Evolutionary conservation across 1,140 invertebrate genomes (phyloP).

Genomic region (Bombus confusus): DNA sequence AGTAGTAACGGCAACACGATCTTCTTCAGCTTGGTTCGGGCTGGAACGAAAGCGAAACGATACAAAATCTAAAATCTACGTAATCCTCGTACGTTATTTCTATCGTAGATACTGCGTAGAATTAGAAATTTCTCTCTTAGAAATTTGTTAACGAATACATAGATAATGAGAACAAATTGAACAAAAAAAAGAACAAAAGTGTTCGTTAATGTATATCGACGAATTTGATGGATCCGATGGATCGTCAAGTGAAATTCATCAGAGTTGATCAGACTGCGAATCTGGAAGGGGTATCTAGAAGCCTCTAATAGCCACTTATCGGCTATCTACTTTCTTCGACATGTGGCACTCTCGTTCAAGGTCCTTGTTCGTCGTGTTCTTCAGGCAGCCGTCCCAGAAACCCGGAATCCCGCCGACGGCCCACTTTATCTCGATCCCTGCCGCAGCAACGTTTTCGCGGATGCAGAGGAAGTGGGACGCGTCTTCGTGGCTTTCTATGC

Average conservation of each 20-base stretch:
- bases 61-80: not conserved
- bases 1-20: conserved; percentile 85
- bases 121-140: too few relatives aligned
- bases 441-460: conserved; percentile 58
- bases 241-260: conserved; percentile 27
- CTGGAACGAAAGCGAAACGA: conserved; percentile 78
- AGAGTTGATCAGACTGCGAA: too few relatives aligned
- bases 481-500: conserved; percentile 51
- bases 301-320: conserved; percentile 54
- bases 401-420: conserved; percentile 61
- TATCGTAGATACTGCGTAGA: too few relatives aligned
- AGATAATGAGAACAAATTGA: not conserved
- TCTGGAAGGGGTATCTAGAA: conserved; percentile 45
- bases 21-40: conserved; percentile 85
- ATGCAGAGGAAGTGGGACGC: conserved; percentile 62
- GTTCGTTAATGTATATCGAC: not conserved
- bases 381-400: conserved; percentile 66
- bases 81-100: too few relatives aligned
- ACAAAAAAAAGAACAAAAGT: not conserved
- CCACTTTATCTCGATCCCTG: conserved; percentile 56
- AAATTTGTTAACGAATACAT: too few relatives aligned
- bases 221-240: not conserved
- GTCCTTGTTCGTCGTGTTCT: conserved; percentile 61
- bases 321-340: conserved; percentile 75
- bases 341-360: conserved; percentile 74